Base-by-base conservation (phyloP, 2,797 vertebrate genomes). In the Gymnodraco acuticeps region DNA sequence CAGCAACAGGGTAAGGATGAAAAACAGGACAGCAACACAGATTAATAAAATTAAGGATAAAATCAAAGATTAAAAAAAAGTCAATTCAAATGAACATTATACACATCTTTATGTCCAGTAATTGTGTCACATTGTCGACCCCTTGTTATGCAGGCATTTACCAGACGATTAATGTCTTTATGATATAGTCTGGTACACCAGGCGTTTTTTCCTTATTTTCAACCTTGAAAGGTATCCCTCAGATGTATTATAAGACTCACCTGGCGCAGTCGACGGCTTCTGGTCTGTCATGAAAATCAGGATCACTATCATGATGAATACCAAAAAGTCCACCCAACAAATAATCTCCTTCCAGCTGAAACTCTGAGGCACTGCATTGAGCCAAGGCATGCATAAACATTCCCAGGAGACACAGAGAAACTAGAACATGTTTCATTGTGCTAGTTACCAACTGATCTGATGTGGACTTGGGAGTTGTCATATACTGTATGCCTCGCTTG, bases 271-370 rank as follows among this genome's bases (percentile, higher is more conserved):
- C 13, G 14, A 85, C 66, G 3, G 65, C 53, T 72, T 78, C 87
- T 48, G 94, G 93, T 79, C 46, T 71, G 8, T 64, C 10, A 2
- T 70, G 51, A 68, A 14, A 0, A 41, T n/a, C 6, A 0, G 38
- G 0, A 10, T 3, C 15, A 17, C 7, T 53, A 13, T 17, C 20
- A 5, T 74, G 19, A 82, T 95, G 93, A 65, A 95, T 74, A 47
- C 87, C 42, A 82, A 95, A 95, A 77, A 95, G 74, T 70, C 94
- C 94, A 68, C 91, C 95, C 0, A 95, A 52, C 60, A 92, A 47
- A 87, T 90, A 94, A 78, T 95, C 88, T 75, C 94, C 95, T 12
- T 88, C 50, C 31, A 92, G 46, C 8, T 42, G 41, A 81, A 94
- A 95, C 64, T 92, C 89, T 45, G 90, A 90, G 20, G 75, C 78